Base-by-base conservation (phyloP, 2,113 vertebrate species). In the Dipodomys merriami region DNA sequence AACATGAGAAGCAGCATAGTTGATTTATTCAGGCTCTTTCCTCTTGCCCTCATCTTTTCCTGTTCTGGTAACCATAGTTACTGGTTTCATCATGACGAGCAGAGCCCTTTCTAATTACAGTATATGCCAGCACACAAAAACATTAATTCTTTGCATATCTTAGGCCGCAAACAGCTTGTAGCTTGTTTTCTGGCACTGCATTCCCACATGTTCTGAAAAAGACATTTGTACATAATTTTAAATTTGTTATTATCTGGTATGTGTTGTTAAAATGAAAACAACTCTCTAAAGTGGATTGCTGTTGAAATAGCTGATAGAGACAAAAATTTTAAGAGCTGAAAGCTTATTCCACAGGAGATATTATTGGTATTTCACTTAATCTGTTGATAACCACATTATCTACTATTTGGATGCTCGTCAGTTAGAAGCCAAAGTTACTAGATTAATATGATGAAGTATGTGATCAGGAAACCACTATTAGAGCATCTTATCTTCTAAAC, bases 61-160 rank as follows among this genome's bases (percentile, higher is more conserved):
- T 96, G 95, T 86, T 95, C 96, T 96, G 89, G 98, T 98, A 98
- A 92, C 98, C 98, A 98, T 98, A 96, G 98, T 96, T 97, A 98
- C 98, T 91, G 92, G 96, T 94, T 98, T 98, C 98, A 98, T 98
- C 97, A 97, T 95, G 98, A 98, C 97, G 97, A 97, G 97, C 89
- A 90, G 97, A 98, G 95, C 95, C 97, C 98, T 97, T 98, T 98
- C 98, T 98, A 98, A 98, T 98, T 98, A 97, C 97, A 97, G 97
- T 98, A 98, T 98, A 98, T 96, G 97, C 97, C 97, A 97, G 97
- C 96, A 97, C 97, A 98, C 12, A 57, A 53, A 53, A 98, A 95
- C 98, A 98, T 98, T 98, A 98, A 98, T 98, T 98, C 97, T 97
- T 97, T 95, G 96, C 95, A 96, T 97, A 96, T 97, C 97, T 97